Evolutionary conservation across 1,140 invertebrate genomes (phyloP).

Genomic region (Leptonema lineaticorne): DNA sequence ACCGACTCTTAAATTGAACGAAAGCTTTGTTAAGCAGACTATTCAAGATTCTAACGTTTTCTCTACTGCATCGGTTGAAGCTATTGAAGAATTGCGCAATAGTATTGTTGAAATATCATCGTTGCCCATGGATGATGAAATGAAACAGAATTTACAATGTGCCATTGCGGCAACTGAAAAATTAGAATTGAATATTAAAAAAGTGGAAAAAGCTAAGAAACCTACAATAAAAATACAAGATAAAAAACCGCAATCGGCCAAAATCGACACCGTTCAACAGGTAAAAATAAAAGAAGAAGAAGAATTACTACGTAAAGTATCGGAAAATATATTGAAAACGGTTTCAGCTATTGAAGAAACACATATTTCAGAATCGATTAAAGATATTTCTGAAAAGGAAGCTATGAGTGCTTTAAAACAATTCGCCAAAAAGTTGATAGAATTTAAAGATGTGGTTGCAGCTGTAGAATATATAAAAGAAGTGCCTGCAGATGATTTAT

Average conservation of each 20-base stretch:
- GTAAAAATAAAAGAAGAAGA: background rate
- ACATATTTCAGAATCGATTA: conserved; percentile 31
- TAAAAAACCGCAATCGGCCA: background rate
- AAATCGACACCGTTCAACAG: background rate
- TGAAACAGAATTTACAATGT: conserved; percentile 19
- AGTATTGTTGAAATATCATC: conserved; percentile 18
- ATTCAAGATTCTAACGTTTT: conserved; percentile 21
- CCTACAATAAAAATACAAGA: background rate
- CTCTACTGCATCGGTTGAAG: background rate
- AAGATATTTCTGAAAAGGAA: conserved; percentile 37
- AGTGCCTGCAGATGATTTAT: conserved; percentile 41
- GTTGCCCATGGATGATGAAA: conserved; percentile 4
- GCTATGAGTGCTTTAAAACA: conserved; percentile 36
- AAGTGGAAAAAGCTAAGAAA: background rate
- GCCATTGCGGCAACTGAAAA: background rate
- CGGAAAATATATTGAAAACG: conserved; percentile 25
- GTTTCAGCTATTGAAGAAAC: conserved; percentile 26
- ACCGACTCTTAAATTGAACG: conserved; percentile 33
- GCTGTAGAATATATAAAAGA: conserved; percentile 25
- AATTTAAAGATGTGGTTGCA: conserved; percentile 49
- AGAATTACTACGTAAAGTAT: conserved; percentile 24
- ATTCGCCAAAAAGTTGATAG: conserved; percentile 46
- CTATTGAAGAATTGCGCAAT: conserved; percentile 23
- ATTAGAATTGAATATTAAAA: background rate
- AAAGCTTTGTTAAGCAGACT: conserved; percentile 25